Evolutionary conservation across 92 coral and sea anemone species (phyloP).

Genomic region (Pocillopora meandrina): DNA sequence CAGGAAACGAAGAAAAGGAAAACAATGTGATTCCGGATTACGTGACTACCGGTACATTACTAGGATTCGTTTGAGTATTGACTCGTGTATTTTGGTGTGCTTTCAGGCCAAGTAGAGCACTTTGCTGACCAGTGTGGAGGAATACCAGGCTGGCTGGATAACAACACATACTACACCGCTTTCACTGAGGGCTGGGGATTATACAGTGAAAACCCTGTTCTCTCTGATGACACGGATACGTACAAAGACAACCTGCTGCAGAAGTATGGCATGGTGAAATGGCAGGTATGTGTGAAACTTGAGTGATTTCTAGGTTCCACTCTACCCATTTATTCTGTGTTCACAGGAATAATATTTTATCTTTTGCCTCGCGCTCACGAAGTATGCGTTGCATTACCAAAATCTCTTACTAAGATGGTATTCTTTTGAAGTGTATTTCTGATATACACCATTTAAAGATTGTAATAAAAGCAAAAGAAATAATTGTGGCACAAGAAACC

Average conservation of each 20-base stretch:
- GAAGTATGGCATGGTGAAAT: constrained; percentile 82
- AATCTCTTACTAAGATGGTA: too few species aligned
- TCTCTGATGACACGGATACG: constrained; percentile 81
- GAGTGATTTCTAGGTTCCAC: not conserved
- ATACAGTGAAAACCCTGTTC: constrained; percentile 79
- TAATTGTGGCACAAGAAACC: too few species aligned
- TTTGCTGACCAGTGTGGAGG: constrained; percentile 85
- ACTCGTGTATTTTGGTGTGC: not conserved
- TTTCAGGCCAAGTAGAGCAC: constrained; percentile 69
- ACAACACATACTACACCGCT: constrained; percentile 72
- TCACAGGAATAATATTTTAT: too few species aligned
- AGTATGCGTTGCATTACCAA: too few species aligned
- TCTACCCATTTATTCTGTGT: too few species aligned
- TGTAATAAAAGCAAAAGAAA: too few species aligned
- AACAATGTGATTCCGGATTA: not conserved
- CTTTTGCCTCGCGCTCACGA: too few species aligned
- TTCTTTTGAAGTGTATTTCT: too few species aligned
- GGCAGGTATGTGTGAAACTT: constrained; percentile 63
- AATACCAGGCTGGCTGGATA: constrained; percentile 64
- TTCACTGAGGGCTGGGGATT: constrained; percentile 86
- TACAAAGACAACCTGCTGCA: constrained; percentile 72
- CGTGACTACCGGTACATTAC: not conserved
- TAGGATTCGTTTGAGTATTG: not conserved
- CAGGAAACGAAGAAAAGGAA: too few species aligned
- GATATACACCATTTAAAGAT: too few species aligned